Base-by-base conservation (phyloP, 1,140 invertebrate species). In the Platyscapa corneri region DNA sequence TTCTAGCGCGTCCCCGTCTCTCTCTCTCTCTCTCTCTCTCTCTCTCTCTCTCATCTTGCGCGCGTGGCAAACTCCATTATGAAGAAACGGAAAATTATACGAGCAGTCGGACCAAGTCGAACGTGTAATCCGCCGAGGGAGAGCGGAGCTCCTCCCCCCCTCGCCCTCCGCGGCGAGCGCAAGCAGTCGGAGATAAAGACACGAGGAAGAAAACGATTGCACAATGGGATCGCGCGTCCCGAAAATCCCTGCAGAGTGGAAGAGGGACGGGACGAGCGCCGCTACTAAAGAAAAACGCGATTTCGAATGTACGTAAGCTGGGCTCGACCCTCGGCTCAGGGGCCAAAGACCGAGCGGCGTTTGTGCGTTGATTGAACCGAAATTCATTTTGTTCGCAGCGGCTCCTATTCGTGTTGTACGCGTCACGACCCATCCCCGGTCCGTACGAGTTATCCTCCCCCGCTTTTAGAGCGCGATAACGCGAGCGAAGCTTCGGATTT, bases 181-280 rank as follows among this genome's bases (percentile, higher is more conserved):
- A 27, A 74, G 12, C 18, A 42, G 5, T 74, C 16, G 56, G 18
- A 75, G 60, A 81, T 86, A 79, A 88, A 70, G 70, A 64, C 67
- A 81, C 84, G 80, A 83, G 79, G 86, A 49, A 60, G 81, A 65
- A 77, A 60, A 80, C 84, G 86, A 88, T 89, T 89, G 85, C 88
- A 88, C 88, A 89, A 90, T 89, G 81, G 85, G 85, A 90, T 88
- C 85, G 84, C 60, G 49, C 37, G 84, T 65, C 56, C 82, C 65
- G 76, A 77, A 84, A 77, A 77, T 84, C n/a, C 42, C 56, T 46
- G 49, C 37, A 65, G 74, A 79, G 42, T 56, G 75, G 74, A 78
- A 75, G 60, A 20, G n/a, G n/a, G n/a, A n/a, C n/a, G n/a, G n/a
- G n/a, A n/a, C n/a, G n/a, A 27, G 46, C 37, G 34, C 53, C 32